Base-by-base conservation (phyloP, 2,888 invertebrate genomes). In the Cheilosia grossa region DNA sequence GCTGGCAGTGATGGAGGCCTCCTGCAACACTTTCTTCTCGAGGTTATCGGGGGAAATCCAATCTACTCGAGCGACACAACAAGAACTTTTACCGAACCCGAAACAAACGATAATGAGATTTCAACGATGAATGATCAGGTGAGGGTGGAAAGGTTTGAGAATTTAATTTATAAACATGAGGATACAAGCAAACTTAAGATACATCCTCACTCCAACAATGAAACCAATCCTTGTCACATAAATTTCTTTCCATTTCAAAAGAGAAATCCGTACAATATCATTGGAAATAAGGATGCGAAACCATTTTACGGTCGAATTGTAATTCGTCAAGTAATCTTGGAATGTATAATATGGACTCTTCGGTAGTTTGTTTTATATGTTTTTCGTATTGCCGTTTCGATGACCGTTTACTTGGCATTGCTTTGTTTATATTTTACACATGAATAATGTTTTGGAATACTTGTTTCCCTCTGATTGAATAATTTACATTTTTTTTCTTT, bases 1-100 rank as follows among this genome's bases (percentile, higher is more conserved):
- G 95, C 97, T 0, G 96, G 97, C 54, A 94, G 94, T 90, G 96
- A 96, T 90, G 97, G 97, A 5, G 97, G 97, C 15, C 93, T 96
- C 58, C 94, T 95, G 33, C 97, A 97, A 91, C 95, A 95, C 92
- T 97, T 97, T 92, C 93, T 97, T 72, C 93, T 97, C 87, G 97
- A 97, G 92, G 96, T 96, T 88, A 93, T 94, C 90, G 95, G 94
- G 51, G 92, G 91, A 90, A 94, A 95, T 92, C 89, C 91, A 58
- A 88, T 91, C 10, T 91, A 91, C 72, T 93, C 94, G 88, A 93
- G 93, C 78, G 93, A 93, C 87, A 89, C 91, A 87, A 92, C 92
- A 56, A 89, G 91, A 64, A 90, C 90, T 67, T 88, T 90, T 73
- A 89, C 89, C 88, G 91, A 91, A 78, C 89, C 89, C 66, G 89